Percentiles rank a stretch among this genome's conserved stretches.
Evolutionary conservation across 2,113 vertebrate species (phyloP).

Genomic region (Climacteris rufus): DNA sequence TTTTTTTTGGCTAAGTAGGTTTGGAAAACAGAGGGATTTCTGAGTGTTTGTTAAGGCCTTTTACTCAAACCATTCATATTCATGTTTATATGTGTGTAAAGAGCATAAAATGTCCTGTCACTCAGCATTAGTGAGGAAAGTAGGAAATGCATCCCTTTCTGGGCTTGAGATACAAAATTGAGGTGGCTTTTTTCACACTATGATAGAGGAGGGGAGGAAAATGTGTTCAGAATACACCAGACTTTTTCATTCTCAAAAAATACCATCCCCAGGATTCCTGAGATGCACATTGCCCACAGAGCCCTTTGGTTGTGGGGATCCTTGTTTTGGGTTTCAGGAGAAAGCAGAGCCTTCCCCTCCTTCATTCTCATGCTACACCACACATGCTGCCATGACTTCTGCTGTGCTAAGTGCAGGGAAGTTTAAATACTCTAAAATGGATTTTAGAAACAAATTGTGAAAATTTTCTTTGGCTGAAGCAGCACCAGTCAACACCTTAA

Average conservation of each 20-base stretch:
- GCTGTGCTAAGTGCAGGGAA: background rate
- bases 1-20: background rate
- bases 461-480: background rate
- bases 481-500: background rate
- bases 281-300: background rate
- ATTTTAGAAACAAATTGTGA: background rate
- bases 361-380: background rate
- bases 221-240: background rate
- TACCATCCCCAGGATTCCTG: background rate
- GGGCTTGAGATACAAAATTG: background rate
- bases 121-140: background rate
- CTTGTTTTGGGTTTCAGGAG: background rate
- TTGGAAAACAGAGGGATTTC: background rate
- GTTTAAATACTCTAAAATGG: background rate
- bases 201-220: rapidly evolving
- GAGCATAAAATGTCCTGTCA: background rate
- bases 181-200: background rate
- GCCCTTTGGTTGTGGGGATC: background rate
- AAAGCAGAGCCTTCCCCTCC: background rate
- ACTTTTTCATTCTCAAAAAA: background rate
- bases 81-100: background rate
- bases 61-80: background rate
- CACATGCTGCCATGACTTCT: background rate
- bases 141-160: background rate
- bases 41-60: background rate